A percentile compares a stretch with the other conserved stretches of the same genome.
Evolutionary conservation across 2,888 invertebrate genomes (phyloP).

Genomic region (Petrolisthes cinctipes): DNA sequence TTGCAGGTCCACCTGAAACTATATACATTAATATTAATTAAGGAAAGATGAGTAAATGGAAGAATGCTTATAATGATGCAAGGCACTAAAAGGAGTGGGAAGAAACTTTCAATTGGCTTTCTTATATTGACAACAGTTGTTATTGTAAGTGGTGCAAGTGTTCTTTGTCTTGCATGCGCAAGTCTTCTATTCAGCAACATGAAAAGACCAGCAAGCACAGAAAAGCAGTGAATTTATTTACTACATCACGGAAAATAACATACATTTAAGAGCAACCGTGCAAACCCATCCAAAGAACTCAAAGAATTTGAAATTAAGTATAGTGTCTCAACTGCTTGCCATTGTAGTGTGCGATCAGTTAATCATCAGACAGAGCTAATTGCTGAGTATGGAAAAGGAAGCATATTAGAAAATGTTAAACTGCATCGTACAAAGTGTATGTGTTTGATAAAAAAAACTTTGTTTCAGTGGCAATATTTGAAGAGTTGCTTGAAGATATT

Average conservation of each 20-base stretch:
- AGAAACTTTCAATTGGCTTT: neutral
- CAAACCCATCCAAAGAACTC: neutral
- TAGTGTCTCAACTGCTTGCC: slow-evolving; percentile 10
- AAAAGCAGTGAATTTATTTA: slow-evolving; percentile 12
- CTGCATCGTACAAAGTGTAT: neutral
- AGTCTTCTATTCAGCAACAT: slow-evolving; percentile 11
- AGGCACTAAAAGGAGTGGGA: neutral
- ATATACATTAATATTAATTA: too few species aligned
- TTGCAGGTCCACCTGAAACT: too few species aligned
- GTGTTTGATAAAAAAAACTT: slow-evolving; percentile 5
- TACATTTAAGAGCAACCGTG: slow-evolving; percentile 10
- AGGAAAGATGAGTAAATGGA: neutral
- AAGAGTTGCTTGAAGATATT: slow-evolving; percentile 15
- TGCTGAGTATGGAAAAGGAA: slow-evolving; percentile 19
- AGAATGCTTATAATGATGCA: neutral
- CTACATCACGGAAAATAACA: slow-evolving; percentile 16
- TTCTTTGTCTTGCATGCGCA: slow-evolving; percentile 10
- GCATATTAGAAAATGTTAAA: neutral
- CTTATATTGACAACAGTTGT: neutral
- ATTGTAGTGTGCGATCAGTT: slow-evolving; percentile 22
- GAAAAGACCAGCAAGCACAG: neutral
- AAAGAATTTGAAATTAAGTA: slow-evolving; percentile 32
- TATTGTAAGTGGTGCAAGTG: slow-evolving; percentile 12
- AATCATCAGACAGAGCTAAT: slow-evolving; percentile 21
- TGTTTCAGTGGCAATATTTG: neutral